Base-by-base conservation (phyloP, 2,888 invertebrate species). In the Ornithoptera alexandrae region DNA sequence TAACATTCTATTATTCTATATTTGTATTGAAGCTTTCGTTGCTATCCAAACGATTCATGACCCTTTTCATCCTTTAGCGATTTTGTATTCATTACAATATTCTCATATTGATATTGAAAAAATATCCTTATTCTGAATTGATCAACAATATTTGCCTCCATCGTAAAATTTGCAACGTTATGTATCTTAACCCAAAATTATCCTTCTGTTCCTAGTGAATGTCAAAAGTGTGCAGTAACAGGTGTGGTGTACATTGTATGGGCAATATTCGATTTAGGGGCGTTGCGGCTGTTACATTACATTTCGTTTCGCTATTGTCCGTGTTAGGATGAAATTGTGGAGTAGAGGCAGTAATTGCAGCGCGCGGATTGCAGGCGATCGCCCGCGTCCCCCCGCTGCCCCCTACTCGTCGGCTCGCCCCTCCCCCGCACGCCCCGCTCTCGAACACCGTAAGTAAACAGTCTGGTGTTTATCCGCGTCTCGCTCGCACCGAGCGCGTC, bases 391-490 rank as follows among this genome's bases (percentile, higher is more conserved):
- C 86, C 86, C 86, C 84, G 86, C 76, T 82, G 77, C 57, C 88
- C 88, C 88, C 88, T 84, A 5, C 30, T 3, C 30, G 30, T 5
- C 30, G 30, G 30, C 30, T 5, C 30, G 30, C 30, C 90, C 91
- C 91, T 92, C 91, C 53, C 18, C 20, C 76, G 82, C 77, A 80
- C 86, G 80, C 85, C 85, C 88, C 89, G 88, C 88, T 84, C 89
- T 88, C 87, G 85, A 89, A 84, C 90, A 89, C 89, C 90, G 92
- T 92, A 92, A 92, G 92, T 92, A 92, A 92, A 92, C 92, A 92
- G 92, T 92, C 89, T 91, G 90, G 90, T 92, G 91, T 92, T 92
- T 92, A 92, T 91, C 90, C 92, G 90, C 92, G 91, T 92, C 92
- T 92, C 92, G 91, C 92, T 91, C 91, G 82, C 92, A 90, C 92